Evolutionary conservation across 2,113 vertebrate genomes (phyloP).

Genomic region (Elephantulus edwardii): DNA sequence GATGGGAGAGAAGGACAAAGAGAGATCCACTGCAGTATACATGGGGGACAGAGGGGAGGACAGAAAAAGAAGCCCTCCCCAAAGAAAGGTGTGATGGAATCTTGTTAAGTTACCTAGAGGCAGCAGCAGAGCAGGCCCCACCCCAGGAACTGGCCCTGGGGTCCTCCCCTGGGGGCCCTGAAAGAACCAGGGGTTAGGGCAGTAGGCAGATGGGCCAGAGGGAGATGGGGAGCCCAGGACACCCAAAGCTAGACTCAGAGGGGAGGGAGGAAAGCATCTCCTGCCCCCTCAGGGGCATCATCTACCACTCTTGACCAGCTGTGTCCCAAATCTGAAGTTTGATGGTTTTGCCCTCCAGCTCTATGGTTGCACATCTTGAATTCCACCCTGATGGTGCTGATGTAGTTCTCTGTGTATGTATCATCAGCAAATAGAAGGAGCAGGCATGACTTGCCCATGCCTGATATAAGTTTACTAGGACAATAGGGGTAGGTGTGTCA

Average conservation of each 20-base stretch:
- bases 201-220: slow-evolving; percentile 59
- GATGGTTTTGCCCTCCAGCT: slow-evolving; percentile 93
- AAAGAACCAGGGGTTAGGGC: slow-evolving; percentile 53
- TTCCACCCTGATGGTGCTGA: slow-evolving; percentile 93
- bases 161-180: slow-evolving; percentile 55
- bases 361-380: slow-evolving; percentile 95
- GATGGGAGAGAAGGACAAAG: background rate
- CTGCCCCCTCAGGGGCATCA: slow-evolving; percentile 75
- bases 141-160: slow-evolving; percentile 47
- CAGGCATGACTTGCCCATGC: slow-evolving; percentile 91
- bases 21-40: slow-evolving; percentile 58
- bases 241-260: slow-evolving; percentile 74
- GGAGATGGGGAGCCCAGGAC: slow-evolving; percentile 58
- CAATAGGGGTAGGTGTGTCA: too few relatives aligned
- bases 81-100: slow-evolving; percentile 41
- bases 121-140: slow-evolving; percentile 36
- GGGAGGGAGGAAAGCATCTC: slow-evolving; percentile 58
- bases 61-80: slow-evolving; percentile 56
- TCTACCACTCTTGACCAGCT: slow-evolving; percentile 90
- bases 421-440: slow-evolving; percentile 93
- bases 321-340: slow-evolving; percentile 95
- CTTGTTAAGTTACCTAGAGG: slow-evolving; percentile 50
- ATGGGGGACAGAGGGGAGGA: background rate
- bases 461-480: too few relatives aligned
- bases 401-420: slow-evolving; percentile 94